Percentiles rank a stretch among this genome's conserved stretches.
Conservation (phyloP, 2,888 invertebrate genomes). For the Oscheius sp. region DNA sequence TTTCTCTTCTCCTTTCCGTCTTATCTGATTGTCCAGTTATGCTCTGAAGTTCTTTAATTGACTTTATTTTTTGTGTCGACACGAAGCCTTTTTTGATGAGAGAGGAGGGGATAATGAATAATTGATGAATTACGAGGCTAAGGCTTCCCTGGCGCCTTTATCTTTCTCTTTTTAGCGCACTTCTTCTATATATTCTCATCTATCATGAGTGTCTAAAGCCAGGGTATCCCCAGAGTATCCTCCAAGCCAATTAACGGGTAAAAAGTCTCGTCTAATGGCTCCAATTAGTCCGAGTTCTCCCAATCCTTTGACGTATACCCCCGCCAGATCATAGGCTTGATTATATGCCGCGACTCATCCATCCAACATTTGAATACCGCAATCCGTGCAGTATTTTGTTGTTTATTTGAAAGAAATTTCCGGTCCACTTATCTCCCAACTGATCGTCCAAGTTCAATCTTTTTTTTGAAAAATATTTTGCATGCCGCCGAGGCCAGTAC, state of each 20-base stretch:
- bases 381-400: neutral
- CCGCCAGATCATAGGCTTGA: constrained; percentile 19
- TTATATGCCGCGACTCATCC: constrained; percentile 1
- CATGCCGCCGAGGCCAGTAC: neutral
- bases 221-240: neutral
- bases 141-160: no score
- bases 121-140: no score
- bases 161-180: no score
- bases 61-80: no score
- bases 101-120: no score
- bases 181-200: no score
- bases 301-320: neutral
- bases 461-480: constrained; percentile 3
- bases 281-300: neutral
- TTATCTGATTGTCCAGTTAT: neutral
- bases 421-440: neutral
- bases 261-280: neutral
- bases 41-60: neutral
- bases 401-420: neutral
- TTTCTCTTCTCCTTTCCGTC: neutral
- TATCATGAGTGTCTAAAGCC: no score
- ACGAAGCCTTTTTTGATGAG: no score
- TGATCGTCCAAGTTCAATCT: neutral
- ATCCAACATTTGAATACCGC: neutral
- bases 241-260: neutral